A percentile compares a stretch with the other conserved stretches of the same genome.
Evolutionary conservation across 2,888 invertebrate species (phyloP).

Genomic region (Diogma glabrata): DNA sequence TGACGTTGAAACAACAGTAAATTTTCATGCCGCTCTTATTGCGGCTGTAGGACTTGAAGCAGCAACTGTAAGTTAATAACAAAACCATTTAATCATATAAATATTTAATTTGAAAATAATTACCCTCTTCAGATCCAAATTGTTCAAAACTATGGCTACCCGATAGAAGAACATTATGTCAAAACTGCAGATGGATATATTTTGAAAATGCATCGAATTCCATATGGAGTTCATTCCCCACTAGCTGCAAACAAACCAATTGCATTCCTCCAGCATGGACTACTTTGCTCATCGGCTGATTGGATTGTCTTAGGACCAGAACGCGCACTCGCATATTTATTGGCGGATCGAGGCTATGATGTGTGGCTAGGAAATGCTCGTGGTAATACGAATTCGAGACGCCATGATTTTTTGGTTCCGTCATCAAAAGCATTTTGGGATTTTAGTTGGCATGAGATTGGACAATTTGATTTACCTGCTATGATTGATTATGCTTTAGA

Average conservation of each 20-base stretch:
- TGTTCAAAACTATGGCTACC: conserved; percentile 50
- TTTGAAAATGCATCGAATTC: conserved; percentile 53
- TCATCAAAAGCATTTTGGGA: conserved; percentile 29
- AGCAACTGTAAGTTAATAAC: no score
- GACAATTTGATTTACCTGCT: conserved; percentile 46
- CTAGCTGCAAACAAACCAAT: neutral
- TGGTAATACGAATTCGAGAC: conserved; percentile 48
- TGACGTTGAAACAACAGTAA: no score
- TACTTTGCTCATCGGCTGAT: conserved; percentile 60
- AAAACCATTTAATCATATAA: no score
- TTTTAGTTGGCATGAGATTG: conserved; percentile 47
- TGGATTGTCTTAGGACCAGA: conserved; percentile 63
- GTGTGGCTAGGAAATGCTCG: conserved; percentile 54
- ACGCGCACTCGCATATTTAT: conserved; percentile 40
- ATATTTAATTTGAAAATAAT: no score
- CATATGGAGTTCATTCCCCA: neutral
- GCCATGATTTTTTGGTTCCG: conserved; percentile 35
- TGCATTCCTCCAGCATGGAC: conserved; percentile 56
- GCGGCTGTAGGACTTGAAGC: no score
- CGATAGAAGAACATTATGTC: conserved; percentile 49
- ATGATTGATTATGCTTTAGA: conserved; percentile 45
- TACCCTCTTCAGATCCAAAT: conserved; percentile 42
- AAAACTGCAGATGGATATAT: conserved; percentile 69
- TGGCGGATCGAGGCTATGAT: conserved; percentile 40
- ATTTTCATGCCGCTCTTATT: no score